A percentile compares a stretch with the other conserved stretches of the same genome.
phyloP scores from a whole-genome alignment of 2,113 vertebrate species.

The Dasyornis broadbenti region DNA sequence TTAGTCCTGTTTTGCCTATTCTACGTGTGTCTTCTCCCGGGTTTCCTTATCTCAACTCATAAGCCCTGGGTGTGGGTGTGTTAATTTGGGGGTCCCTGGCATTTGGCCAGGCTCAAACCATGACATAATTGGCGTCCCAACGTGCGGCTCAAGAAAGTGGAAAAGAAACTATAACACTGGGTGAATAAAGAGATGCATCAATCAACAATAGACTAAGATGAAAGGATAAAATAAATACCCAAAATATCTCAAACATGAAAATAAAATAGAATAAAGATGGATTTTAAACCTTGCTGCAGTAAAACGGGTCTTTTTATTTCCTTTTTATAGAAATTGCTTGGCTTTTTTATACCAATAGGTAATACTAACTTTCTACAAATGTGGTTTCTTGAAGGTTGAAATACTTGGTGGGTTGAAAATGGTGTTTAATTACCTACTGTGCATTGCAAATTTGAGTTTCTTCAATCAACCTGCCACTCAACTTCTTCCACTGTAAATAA shows the following conservation, averaged over 20 bases:
- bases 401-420: neutral
- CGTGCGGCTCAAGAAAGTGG: too few species aligned
- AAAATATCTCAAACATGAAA: neutral
- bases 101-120: too few species aligned
- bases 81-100: too few species aligned
- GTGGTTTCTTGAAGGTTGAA: neutral
- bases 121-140: too few species aligned
- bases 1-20: too few species aligned
- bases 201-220: neutral
- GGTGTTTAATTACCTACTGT: neutral
- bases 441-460: neutral
- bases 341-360: neutral
- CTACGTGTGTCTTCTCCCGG: too few species aligned
- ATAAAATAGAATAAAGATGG: neutral
- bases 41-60: too few species aligned
- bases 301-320: neutral
- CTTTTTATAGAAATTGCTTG: neutral
- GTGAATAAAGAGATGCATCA: neutral
- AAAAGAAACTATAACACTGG: too few species aligned
- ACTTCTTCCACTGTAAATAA: neutral
- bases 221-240: neutral
- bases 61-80: too few species aligned
- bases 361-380: neutral
- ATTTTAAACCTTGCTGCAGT: neutral
- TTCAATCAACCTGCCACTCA: neutral